Base-by-base conservation (phyloP, 1,140 invertebrate species). In the Venturia canescens region DNA sequence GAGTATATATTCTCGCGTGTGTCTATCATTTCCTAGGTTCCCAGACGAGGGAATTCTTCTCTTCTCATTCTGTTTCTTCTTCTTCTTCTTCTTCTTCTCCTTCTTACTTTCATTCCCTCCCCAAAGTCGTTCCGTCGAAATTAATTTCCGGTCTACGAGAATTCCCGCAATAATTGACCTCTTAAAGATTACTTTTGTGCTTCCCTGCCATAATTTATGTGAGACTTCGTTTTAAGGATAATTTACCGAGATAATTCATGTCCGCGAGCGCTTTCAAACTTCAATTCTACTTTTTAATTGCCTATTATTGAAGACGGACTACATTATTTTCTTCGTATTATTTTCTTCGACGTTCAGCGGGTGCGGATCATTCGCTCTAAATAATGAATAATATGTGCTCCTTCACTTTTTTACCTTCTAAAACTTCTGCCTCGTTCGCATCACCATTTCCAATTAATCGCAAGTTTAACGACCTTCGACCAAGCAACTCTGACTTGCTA, bases 171-270 rank as follows among this genome's bases (percentile, higher is more conserved):
- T 63, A 63, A 63, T 63, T 63, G 60, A 63, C 60, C 60, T 26
- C 23, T 63, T 26, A 63, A 63, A 63, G 16, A 63, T 63, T 26
- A 26, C 60, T 63, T 26, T 26, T 63, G n/a, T 4, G 23, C 23
- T 63, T 63, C 21, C 60, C 11, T 63, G 1, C 60, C 5, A 63
- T 26, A 63, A 63, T 63, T 63, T 63, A 63, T 63, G 21, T 63
- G 50, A 53, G 50, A 53, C n/a, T 53, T 53, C n/a, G 16, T n/a
- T 53, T 53, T n/a, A 53, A 53, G 18, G 50, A 53, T 53, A 21
- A 18, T 53, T 53, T 53, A 53, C 60, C 60, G 23, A 63, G 60
- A 63, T 63, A 63, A 63, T 63, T 63, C 23, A 63, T 23, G 60
- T 63, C 60, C 11, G 60, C 21, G 23, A 63, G 21, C 60, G n/a